Evolutionary conservation across 2,113 vertebrate species (phyloP).

Genomic region (Haemorhous mexicanus): DNA sequence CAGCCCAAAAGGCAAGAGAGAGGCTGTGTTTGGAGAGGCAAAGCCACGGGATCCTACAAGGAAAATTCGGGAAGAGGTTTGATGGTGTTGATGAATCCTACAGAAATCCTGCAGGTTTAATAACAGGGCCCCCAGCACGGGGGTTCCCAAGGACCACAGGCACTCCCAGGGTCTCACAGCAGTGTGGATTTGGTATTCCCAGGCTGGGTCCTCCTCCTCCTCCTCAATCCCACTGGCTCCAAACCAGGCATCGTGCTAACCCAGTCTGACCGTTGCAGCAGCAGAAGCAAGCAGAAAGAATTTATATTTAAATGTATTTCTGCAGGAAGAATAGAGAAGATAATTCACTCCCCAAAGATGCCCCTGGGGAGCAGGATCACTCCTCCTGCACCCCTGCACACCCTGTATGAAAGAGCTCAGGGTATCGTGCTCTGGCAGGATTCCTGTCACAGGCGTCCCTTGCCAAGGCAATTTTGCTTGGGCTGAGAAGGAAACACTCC

Average conservation of each 20-base stretch:
- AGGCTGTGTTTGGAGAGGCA: neutral
- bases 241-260: neutral
- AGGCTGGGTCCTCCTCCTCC: neutral
- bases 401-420: rapidly evolving
- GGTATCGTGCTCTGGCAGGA: neutral
- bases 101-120: neutral
- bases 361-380: neutral
- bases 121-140: neutral
- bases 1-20: neutral
- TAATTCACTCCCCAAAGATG: neutral
- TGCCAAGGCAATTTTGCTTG: neutral
- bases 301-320: neutral
- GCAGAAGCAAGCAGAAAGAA: neutral
- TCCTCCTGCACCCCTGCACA: neutral
- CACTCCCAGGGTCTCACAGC: neutral
- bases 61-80: neutral
- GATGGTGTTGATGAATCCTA: neutral
- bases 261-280: neutral
- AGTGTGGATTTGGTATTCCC: neutral
- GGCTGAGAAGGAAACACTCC: neutral
- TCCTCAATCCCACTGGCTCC: neutral
- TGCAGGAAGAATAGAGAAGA: neutral
- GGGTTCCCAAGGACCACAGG: rapidly evolving
- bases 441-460: neutral
- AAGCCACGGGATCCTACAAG: neutral